Evolutionary conservation across 2,797 vertebrate species (phyloP).

Genomic region (Atherinosoma microstoma): DNA sequence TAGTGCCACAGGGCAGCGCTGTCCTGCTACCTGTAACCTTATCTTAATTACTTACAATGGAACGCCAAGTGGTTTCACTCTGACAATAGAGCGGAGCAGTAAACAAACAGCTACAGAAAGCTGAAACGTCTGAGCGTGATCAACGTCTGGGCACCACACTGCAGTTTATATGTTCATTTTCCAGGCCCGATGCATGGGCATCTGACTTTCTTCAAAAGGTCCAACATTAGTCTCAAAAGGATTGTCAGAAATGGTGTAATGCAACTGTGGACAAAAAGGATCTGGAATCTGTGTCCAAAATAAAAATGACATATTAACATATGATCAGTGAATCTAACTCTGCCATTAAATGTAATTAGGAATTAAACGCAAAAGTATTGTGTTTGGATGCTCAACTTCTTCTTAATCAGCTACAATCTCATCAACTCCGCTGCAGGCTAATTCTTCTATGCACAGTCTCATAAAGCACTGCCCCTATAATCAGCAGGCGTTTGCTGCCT

Average conservation of each 20-base stretch:
- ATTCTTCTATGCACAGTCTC: neutral
- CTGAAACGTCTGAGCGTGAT: neutral
- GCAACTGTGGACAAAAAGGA: neutral
- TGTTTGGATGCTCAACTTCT: neutral
- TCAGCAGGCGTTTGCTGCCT: neutral
- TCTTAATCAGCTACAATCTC: neutral
- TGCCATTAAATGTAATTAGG: neutral
- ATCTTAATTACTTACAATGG: constrained; percentile 14
- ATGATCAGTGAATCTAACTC: neutral
- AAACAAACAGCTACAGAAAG: constrained; percentile 1
- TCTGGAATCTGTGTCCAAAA: neutral
- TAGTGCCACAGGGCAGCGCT: neutral
- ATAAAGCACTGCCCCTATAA: neutral
- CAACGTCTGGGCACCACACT: neutral
- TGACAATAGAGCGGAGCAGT: constrained; percentile 34
- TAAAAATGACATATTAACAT: neutral
- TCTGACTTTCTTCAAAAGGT: neutral
- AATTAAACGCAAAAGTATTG: neutral
- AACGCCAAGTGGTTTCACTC: constrained; percentile 21
- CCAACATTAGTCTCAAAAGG: too few relatives aligned
- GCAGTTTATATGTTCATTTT: neutral
- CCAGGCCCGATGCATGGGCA: neutral
- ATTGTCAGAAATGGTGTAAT: neutral
- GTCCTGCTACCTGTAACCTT: constrained; percentile 21
- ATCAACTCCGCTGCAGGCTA: neutral